These are phyloP conservation scores for Rhagonycha fulva DNA, from an alignment of 2,888 invertebrate species.

Conservation along the genomic window DNA sequence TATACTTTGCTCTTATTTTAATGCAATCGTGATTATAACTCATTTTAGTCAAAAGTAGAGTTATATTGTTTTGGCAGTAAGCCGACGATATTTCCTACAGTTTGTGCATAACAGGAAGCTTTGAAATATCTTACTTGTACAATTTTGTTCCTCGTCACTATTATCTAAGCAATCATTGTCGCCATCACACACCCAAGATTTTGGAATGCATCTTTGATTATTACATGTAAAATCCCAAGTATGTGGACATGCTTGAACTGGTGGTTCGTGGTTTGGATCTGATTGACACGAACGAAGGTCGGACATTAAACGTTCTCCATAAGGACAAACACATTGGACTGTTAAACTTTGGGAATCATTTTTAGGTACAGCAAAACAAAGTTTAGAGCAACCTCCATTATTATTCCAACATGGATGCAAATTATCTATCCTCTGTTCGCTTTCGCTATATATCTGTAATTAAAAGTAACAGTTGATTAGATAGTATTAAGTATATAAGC, in stretches of 20 bases:
- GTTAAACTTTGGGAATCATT: conserved; percentile 63
- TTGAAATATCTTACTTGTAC: conserved; percentile 72
- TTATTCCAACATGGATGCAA: conserved; percentile 82
- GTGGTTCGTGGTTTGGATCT: conserved; percentile 86
- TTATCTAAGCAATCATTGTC: conserved; percentile 96
- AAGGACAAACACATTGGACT: conserved; percentile 87
- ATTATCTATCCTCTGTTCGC: conserved; percentile 70
- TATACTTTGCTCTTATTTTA: no score
- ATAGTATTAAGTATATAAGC: neutral
- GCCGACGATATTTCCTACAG: neutral
- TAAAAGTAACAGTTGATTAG: neutral
- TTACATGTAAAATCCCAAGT: conserved; percentile 93
- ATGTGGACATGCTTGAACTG: conserved; percentile 86
- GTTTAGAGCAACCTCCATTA: conserved; percentile 91
- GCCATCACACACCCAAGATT: conserved; percentile 95
- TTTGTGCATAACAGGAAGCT: neutral
- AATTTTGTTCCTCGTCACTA: conserved; percentile 93
- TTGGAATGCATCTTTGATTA: conserved; percentile 89
- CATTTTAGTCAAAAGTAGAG: no score
- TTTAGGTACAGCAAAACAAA: conserved; percentile 89
- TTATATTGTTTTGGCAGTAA: no score
- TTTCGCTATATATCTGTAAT: conserved; percentile 69
- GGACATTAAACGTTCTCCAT: conserved; percentile 79
- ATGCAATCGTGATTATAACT: no score
- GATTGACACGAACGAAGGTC: conserved; percentile 74